Base-by-base conservation (phyloP, 1,140 invertebrate genomes). In the Contarinia nasturtii region DNA sequence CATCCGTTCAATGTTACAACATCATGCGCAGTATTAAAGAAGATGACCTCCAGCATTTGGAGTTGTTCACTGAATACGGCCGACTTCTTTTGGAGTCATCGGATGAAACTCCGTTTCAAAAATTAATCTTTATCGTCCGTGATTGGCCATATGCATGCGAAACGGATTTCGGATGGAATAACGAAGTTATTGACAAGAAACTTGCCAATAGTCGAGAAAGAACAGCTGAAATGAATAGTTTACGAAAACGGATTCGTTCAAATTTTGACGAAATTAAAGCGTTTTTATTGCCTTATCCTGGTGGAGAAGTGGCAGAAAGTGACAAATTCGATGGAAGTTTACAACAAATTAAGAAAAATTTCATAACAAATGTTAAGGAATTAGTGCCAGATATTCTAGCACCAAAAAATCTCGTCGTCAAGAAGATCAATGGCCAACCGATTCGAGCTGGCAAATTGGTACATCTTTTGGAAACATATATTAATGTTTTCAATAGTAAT, bases 71-170 rank as follows among this genome's bases (percentile, higher is more conserved):
- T 14, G 93, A 98, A 64, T 98, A 98, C 67, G 93, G 93, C 1
- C 75, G 91, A 49, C 68, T 98, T 51, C 94, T 93, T 18, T 64
- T 95, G 43, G 90, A 91, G 54, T 88, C 89, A 59, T 84, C 85
- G 43, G 83, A 84, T 40, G 75, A 80, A 54, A 86, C 85, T 51
- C 89, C 94, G 4, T 97, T 97, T 66, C 93, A 98, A 70, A 79
- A 82, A 57, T 68, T 99, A 33, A 80, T 92, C 57, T 98, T 99
- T 67, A 74, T 99, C 5, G 85, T 99, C 1, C 70, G 95, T 48
- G 95, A 98, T 67, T 99, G 95, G 95, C 88, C 89, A 64, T 98
- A 89, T 65, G 92, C 94, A 0, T 98, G 98, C 65, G 94, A 99
- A 64, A 85, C 86, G 8, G 67, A 79, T 5, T 99, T 94, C 67